Evolutionary conservation across 2,888 invertebrate genomes (phyloP).

Genomic region (Acleris laterana): DNA sequence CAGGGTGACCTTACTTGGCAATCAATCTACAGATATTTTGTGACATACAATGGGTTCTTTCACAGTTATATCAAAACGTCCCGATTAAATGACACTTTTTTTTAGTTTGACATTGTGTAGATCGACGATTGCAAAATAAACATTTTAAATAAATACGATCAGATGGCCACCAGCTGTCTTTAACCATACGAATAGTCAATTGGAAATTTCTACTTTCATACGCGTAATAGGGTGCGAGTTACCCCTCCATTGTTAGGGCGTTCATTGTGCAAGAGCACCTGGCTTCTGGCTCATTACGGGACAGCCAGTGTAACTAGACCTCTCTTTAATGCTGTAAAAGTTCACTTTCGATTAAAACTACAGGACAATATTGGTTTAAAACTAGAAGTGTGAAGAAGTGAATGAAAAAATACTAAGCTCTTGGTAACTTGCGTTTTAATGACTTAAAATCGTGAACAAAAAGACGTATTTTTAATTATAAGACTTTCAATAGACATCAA

Average conservation of each 20-base stretch:
- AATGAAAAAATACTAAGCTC: too few relatives aligned
- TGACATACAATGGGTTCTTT: too few relatives aligned
- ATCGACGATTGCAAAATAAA: background rate
- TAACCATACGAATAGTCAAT: slow-evolving; percentile 29
- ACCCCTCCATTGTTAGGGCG: slow-evolving; percentile 62
- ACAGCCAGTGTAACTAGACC: slow-evolving; percentile 34
- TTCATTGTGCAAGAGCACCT: slow-evolving; percentile 65
- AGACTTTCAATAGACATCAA: too few relatives aligned
- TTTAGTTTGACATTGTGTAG: background rate
- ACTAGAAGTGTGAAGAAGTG: background rate
- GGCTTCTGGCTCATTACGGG: slow-evolving; percentile 77
- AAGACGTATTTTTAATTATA: too few relatives aligned
- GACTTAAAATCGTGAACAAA: too few relatives aligned
- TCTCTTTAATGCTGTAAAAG: slow-evolving; percentile 11
- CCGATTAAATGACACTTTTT: too few relatives aligned
- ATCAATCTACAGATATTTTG: too few relatives aligned
- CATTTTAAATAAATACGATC: slow-evolving; percentile 18
- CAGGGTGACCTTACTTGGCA: too few relatives aligned
- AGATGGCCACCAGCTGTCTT: slow-evolving; percentile 34
- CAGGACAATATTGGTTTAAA: background rate
- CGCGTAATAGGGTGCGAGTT: slow-evolving; percentile 37
- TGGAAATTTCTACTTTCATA: slow-evolving; percentile 35
- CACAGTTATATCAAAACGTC: too few relatives aligned
- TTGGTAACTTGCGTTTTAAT: too few relatives aligned
- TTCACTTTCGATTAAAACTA: slow-evolving; percentile 5